These are phyloP conservation scores for Iselma pallidipennis DNA, from an alignment of 2,888 invertebrate genomes.

Conservation along the genomic window DNA sequence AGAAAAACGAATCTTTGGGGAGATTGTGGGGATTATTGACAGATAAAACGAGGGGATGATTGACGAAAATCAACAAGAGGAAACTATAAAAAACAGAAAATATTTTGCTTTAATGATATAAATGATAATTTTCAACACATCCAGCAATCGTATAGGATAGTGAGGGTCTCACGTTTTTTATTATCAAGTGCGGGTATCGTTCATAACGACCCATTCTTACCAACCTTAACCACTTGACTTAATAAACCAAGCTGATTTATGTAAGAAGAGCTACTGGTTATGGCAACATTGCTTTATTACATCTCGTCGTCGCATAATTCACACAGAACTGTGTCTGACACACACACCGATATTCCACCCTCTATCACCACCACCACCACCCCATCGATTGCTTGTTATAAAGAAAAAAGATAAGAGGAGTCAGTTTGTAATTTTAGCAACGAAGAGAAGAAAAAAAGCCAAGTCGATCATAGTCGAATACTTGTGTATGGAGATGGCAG, in stretches of 20 bases:
- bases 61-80: no score
- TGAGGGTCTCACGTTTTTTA: background rate
- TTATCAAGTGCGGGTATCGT: conserved; percentile 20
- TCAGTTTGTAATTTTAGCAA: background rate
- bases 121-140: no score
- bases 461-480: background rate
- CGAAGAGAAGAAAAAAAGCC: background rate
- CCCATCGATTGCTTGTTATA: background rate
- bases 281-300: conserved; percentile 55
- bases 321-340: conserved; percentile 33
- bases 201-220: conserved; percentile 39
- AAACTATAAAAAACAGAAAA: no score
- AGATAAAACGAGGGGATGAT: background rate
- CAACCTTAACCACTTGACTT: conserved; percentile 54
- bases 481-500: conserved; percentile 8
- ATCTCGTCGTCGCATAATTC: conserved; percentile 30
- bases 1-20: background rate
- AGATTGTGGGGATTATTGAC: background rate
- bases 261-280: conserved; percentile 52
- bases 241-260: conserved; percentile 55
- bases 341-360: conserved; percentile 32
- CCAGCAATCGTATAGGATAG: no score
- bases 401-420: background rate
- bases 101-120: no score
- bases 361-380: conserved; percentile 21